phyloP scores from a whole-genome alignment of 1,140 invertebrate genomes.

The Drosophila burlai region DNA sequence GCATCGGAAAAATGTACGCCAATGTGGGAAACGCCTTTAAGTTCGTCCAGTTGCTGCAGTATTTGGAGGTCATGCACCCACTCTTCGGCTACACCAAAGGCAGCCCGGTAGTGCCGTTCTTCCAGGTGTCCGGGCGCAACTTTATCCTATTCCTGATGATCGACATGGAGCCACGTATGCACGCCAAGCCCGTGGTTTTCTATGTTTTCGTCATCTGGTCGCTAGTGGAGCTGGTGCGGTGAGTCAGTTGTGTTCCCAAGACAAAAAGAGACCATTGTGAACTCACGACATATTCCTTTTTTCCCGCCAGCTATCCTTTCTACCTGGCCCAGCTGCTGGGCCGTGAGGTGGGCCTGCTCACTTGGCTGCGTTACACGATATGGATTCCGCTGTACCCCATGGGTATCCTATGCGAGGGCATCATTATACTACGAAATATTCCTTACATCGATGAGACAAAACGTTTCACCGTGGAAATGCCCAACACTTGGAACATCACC shows the following conservation, averaged over 20 bases:
- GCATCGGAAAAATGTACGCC: constrained; percentile 90
- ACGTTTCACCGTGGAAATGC: constrained; percentile 91
- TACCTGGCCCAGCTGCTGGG: constrained; percentile 94
- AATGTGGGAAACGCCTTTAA: constrained; percentile 92
- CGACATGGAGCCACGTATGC: constrained; percentile 93
- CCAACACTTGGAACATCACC: constrained; percentile 94
- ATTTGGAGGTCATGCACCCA: constrained; percentile 95
- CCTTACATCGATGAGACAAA: constrained; percentile 95
- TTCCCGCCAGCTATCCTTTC: constrained; percentile 91
- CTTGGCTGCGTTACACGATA: constrained; percentile 96
- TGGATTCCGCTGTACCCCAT: constrained; percentile 97
- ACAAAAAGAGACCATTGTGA: neutral
- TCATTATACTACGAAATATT: constrained; percentile 92
- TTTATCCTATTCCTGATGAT: constrained; percentile 94
- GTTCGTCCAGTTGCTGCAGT: constrained; percentile 93
- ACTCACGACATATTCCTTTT: neutral
- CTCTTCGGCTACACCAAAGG: constrained; percentile 95
- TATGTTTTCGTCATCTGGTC: constrained; percentile 94
- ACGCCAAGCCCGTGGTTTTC: constrained; percentile 94
- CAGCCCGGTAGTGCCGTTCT: constrained; percentile 87
- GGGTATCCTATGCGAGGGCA: constrained; percentile 94
- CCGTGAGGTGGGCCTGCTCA: constrained; percentile 91
- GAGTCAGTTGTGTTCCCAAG: constrained; percentile 46
- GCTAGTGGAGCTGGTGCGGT: constrained; percentile 92
- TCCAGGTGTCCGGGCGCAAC: constrained; percentile 91